A percentile compares a stretch with the other conserved stretches of the same genome.
These are phyloP conservation scores for Drosophila robusta DNA, from an alignment of 2,888 invertebrate species.

Conservation along the genomic window DNA sequence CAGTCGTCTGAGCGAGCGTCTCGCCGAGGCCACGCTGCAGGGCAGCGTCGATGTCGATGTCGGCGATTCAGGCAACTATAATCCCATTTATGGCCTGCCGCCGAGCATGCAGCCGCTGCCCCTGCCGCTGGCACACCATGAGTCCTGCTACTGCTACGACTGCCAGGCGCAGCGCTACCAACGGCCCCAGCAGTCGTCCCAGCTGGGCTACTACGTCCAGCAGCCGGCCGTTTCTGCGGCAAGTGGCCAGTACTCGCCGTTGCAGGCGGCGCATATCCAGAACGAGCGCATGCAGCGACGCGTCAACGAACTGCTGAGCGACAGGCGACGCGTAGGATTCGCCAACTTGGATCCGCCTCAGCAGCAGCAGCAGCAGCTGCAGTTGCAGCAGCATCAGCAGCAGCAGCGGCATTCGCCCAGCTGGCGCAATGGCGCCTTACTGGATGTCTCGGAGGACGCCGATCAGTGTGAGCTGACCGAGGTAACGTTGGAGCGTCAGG, in stretches of 20 bases:
- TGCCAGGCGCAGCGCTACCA: constrained; percentile 82
- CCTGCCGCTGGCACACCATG: constrained; percentile 77
- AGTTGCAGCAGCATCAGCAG: constrained; percentile 28
- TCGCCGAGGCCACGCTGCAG: constrained; percentile 82
- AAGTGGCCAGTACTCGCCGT: constrained; percentile 71
- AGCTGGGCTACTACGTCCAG: constrained; percentile 60
- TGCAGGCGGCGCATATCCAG: constrained; percentile 81
- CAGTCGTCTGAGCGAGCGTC: constrained; percentile 82
- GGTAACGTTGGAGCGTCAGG: constrained; percentile 93
- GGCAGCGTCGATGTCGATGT: constrained; percentile 36
- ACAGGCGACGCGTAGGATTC: constrained; percentile 83
- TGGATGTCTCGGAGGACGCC: constrained; percentile 68
- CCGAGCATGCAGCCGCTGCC: constrained; percentile 75
- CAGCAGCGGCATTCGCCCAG: constrained; percentile 76
- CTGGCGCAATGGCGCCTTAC: constrained; percentile 63
- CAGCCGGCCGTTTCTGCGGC: constrained; percentile 40
- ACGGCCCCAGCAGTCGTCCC: constrained; percentile 55
- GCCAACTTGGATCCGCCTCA: constrained; percentile 80
- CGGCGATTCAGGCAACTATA: constrained; percentile 61
- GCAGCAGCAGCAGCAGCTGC: constrained; percentile 48
- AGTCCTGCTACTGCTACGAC: constrained; percentile 84
- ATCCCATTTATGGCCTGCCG: constrained; percentile 78
- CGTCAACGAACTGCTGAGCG: constrained; percentile 83
- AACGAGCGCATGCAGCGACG: constrained; percentile 84
- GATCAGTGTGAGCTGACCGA: constrained; percentile 83